Evolutionary conservation across 2,797 vertebrate species (phyloP).

Genomic region (Pteropus rufus): DNA sequence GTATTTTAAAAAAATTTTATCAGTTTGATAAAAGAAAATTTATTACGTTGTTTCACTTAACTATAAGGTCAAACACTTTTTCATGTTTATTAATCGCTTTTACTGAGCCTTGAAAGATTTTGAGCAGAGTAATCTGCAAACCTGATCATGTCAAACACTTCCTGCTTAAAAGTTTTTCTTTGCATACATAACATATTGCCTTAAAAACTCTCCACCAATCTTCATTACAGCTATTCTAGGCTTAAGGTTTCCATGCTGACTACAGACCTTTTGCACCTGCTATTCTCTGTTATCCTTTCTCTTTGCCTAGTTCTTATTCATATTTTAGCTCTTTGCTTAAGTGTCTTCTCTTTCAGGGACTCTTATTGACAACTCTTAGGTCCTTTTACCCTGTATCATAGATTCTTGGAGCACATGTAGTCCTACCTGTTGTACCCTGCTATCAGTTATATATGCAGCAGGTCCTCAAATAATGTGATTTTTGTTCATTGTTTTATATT

Average conservation of each 20-base stretch:
- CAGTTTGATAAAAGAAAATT: not conserved
- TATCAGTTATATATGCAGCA: not conserved
- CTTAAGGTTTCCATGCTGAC: not conserved
- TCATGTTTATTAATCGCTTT: not conserved
- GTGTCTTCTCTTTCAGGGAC: not conserved
- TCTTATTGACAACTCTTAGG: not conserved
- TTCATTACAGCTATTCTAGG: not conserved
- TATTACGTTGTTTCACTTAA: not conserved
- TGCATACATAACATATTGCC: not conserved
- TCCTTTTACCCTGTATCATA: not conserved
- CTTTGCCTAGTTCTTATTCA: not conserved
- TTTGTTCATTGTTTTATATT: not conserved
- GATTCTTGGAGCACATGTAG: too few species aligned
- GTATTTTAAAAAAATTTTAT: not conserved
- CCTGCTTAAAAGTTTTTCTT: not conserved
- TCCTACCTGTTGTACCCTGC: not conserved
- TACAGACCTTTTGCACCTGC: not conserved
- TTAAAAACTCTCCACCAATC: not conserved
- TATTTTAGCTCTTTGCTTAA: not conserved
- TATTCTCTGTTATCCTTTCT: not conserved
- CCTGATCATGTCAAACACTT: not conserved
- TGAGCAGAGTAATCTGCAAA: not conserved
- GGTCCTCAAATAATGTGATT: not conserved
- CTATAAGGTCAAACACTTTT: not conserved
- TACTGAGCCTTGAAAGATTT: not conserved